Evolutionary conservation across 30 jellyfish, hydroid and myxozoan genomes (phyloP).

Genomic region (Pelagia noctiluca): DNA sequence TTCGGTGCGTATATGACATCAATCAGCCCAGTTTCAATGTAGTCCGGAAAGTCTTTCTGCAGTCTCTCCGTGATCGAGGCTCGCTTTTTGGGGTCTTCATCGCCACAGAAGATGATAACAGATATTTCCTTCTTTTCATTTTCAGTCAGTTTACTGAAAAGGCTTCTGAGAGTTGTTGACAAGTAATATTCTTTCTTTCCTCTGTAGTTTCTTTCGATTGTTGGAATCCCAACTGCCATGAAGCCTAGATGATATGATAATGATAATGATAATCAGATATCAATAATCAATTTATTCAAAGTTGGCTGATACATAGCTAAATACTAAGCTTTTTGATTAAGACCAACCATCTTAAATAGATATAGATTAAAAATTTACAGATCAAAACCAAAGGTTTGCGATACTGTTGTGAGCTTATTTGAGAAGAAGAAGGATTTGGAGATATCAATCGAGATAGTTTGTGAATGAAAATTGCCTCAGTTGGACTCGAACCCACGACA

Average conservation of each 20-base stretch:
- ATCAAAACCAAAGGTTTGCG: too few relatives aligned
- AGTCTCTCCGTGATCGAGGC: constrained; percentile 26
- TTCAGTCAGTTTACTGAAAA: constrained; percentile 27
- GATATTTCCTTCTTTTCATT: constrained; percentile 24
- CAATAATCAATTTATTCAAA: too few relatives aligned
- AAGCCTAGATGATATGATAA: constrained; percentile 44
- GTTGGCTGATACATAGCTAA: too few relatives aligned
- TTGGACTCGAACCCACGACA: too few relatives aligned
- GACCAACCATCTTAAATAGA: too few relatives aligned
- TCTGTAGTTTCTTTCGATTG: constrained; percentile 49
- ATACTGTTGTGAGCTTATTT: too few relatives aligned
- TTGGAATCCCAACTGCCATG: constrained; percentile 77
- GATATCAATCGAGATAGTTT: too few relatives aligned
- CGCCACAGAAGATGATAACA: constrained; percentile 60
- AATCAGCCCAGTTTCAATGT: constrained; percentile 50
- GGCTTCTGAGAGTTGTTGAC: constrained; percentile 22
- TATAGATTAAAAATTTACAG: too few relatives aligned
- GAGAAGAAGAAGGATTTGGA: too few relatives aligned
- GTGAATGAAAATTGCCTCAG: too few relatives aligned
- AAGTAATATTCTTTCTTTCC: constrained; percentile 36
- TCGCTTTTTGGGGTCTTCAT: constrained; percentile 41
- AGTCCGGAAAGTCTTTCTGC: constrained; percentile 8
- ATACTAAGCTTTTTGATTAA: too few relatives aligned
- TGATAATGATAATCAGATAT: too few relatives aligned
- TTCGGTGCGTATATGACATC: constrained; percentile 57